A percentile compares a stretch with the other conserved stretches of the same genome.
phyloP scores from a whole-genome alignment of 2,888 invertebrate species.

The Drosophila rubida region DNA sequence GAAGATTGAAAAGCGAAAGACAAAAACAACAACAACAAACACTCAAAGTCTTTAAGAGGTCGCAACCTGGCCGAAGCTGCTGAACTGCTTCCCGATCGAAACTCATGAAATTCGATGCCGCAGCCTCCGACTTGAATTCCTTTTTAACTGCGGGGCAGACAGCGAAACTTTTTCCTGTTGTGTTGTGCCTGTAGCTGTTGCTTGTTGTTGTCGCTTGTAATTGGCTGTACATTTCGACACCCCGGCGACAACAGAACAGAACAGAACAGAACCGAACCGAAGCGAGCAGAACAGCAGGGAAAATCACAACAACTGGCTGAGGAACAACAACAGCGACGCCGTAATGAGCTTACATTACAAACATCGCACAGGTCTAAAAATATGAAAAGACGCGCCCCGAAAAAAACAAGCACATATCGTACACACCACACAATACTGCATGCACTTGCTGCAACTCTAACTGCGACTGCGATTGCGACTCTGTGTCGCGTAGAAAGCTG shows the following conservation, averaged over 20 bases:
- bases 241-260: conserved; percentile 69
- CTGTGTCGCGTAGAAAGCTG: conserved; percentile 35
- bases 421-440: not conserved
- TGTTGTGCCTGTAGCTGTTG: conserved; percentile 11
- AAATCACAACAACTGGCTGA: conserved; percentile 13
- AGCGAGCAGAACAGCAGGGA: conserved; percentile 27
- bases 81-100: conserved; percentile 34
- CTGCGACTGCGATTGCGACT: too few relatives aligned
- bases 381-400: conserved; percentile 55
- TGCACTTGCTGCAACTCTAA: not conserved
- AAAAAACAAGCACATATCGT: not conserved
- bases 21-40: not conserved
- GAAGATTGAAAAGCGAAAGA: too few relatives aligned
- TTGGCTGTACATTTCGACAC: conserved; percentile 79
- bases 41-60: conserved; percentile 39
- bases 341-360: conserved; percentile 78
- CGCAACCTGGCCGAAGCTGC: conserved; percentile 43
- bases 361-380: conserved; percentile 36
- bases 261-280: conserved; percentile 21
- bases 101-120: conserved; percentile 77
- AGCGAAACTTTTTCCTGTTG: conserved; percentile 17
- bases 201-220: conserved; percentile 71
- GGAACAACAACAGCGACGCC: conserved; percentile 46
- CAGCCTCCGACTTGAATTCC: conserved; percentile 70
- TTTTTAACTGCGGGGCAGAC: conserved; percentile 55